Base-by-base conservation (phyloP, 92 coral and sea anemone species). In the Epizoanthus fatuus region DNA sequence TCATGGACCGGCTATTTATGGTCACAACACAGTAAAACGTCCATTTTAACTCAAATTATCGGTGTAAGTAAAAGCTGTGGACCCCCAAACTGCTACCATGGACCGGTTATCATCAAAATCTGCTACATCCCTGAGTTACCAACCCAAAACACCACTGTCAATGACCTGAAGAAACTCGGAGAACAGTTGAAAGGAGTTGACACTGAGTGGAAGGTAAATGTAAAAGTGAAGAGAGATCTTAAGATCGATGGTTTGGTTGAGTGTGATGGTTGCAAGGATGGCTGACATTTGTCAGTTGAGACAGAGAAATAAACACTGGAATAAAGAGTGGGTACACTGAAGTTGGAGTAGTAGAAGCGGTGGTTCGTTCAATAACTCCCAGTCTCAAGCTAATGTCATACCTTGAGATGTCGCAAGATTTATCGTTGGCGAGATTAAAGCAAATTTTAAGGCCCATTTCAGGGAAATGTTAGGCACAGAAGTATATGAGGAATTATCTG, bases 401-500 rank as follows among this genome's bases (percentile, higher is more conserved):
- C n/a, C 62, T 83, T 42, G 91, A 92, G 55, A 89, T 68, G 75
- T 62, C 47, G 72, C 56, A 80, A 11, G 86, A 84, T 14, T 73
- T 89, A 19, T 86, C 91, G 3, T 66, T 89, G 22, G 67, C 45
- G 29, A 77, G 81, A 65, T 51, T 89, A 39, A 86, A 82, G 4
- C 86, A 59, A 59, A 59, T 59, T 2, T 14, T 58, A 20, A 58
- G 63, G 63, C 7, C 64, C 2, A 2, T 2, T 59, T 59, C 25
- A 0, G 9, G 8, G 25, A 59, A 59, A 59, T 7, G 12, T 4
- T 1, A 22, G 76, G 16, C 16, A 84, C 81, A 13, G 88, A 84
- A 60, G 32, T 59, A 32, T 51, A 75, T 59, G 89, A 92, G 81
- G 93, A 89, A 89, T 91, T 92, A 13, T 86, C 91, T 42, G 72